Base-by-base conservation (phyloP, 2,888 invertebrate genomes). In the Yponomeuta evonymella region DNA sequence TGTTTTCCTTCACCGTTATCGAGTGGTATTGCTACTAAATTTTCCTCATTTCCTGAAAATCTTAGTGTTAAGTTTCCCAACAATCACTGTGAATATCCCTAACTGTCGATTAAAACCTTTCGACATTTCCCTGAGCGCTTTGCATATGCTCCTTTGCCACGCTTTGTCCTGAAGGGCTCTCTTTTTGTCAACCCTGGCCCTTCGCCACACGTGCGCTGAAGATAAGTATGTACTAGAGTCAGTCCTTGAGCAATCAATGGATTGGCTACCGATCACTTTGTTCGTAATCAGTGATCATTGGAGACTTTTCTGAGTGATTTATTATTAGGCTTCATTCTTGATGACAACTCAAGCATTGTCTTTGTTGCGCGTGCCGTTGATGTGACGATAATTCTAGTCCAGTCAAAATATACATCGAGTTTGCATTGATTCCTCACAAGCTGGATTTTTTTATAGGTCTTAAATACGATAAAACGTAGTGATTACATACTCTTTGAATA, bases 131-230 rank as follows among this genome's bases (percentile, higher is more conserved):
- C 51, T 58, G 51, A 12, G 12, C 51, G 51, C 51, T 12, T 15
- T 75, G 76, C 65, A 65, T 65, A 65, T 65, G 65, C 65, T 65
- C 65, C 30, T 65, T 65, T 65, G 65, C 30, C 30, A 65, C 65
- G 51, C 51, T 58, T 58, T 58, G 51, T 58, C 12, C 15, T 58
- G 15, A 33, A 65, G 65, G 11, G 65, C 51, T 29, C 65, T 33
- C 9, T 9, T 64, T 29, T 29, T 30, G 30, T 30, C 64, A 23
- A 64, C 64, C 64, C 30, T n/a, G 11, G 29, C 65, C 15, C 65
- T 65, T 65, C 29, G 11, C 30, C 65, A 29, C 29, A 30, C 65
- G 33, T 30, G 65, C 65, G 65, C 65, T 65, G 65, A 33, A 65
- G 65, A 33, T 4, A 65, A 63, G 63, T 63, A 63, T 43, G 63